Conservation (phyloP, 2,888 invertebrate genomes). For the Microplitis manilae region DNA sequence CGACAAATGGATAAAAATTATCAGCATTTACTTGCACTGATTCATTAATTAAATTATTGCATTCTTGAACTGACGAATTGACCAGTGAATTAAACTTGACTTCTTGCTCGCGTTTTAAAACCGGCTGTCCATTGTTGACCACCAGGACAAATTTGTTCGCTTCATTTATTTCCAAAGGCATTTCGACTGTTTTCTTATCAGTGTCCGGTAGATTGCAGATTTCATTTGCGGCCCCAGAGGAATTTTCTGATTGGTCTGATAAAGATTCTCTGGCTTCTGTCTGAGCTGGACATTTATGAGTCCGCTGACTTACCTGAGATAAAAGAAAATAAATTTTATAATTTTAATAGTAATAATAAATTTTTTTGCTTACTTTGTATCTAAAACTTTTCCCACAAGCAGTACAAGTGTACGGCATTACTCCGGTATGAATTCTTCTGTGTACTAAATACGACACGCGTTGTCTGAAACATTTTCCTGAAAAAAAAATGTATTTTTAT, state of each 20-base stretch:
- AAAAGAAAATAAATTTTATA: conserved; percentile 25
- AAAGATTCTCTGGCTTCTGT: conserved; percentile 75
- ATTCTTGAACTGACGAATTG: conserved; percentile 2
- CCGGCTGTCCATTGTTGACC: conserved; percentile 62
- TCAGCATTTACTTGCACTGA: conserved; percentile 57
- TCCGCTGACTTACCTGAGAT: conserved; percentile 83
- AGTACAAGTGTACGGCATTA: conserved; percentile 88
- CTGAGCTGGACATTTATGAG: conserved; percentile 83
- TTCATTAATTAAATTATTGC: conserved; percentile 33
- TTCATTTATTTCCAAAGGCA: conserved; percentile 45
- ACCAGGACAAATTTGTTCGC: conserved; percentile 66
- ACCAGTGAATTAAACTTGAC: background rate
- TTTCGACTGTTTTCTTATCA: background rate
- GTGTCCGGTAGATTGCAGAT: background rate
- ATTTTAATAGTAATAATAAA: background rate
- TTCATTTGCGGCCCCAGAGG: background rate
- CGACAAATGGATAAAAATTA: conserved; percentile 71
- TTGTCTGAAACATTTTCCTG: conserved; percentile 90
- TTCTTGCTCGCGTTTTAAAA: conserved; percentile 58
- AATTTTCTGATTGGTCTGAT: conserved; percentile 57
- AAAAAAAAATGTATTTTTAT: conserved; percentile 55
- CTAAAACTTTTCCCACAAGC: conserved; percentile 86
- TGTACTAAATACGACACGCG: conserved; percentile 89
- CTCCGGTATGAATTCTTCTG: conserved; percentile 87
- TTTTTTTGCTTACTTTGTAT: conserved; percentile 77